These are phyloP conservation scores for Diplodus sargus DNA, from an alignment of 2,797 vertebrate genomes.

Conservation along the genomic window DNA sequence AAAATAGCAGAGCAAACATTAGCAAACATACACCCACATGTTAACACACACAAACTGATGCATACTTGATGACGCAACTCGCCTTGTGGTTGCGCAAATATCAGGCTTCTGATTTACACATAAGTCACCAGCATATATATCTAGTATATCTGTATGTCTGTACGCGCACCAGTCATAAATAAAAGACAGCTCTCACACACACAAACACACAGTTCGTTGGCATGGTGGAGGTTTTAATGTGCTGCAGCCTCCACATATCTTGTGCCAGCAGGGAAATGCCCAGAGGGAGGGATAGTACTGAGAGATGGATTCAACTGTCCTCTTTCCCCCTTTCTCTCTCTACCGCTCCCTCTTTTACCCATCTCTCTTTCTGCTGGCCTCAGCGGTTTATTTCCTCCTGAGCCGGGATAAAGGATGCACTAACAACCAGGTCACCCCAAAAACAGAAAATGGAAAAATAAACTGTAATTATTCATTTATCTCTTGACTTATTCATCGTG, in stretches of 20 bases:
- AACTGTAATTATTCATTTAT: constrained; percentile 65
- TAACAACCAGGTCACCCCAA: constrained; percentile 63
- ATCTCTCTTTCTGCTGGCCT: constrained; percentile 63
- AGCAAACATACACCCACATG: constrained; percentile 49
- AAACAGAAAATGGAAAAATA: constrained; percentile 57
- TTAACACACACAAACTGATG: not conserved
- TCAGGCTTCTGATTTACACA: constrained; percentile 11
- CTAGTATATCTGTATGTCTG: not conserved
- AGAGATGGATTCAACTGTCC: constrained; percentile 55
- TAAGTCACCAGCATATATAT: constrained; percentile 2
- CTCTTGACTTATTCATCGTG: constrained; percentile 60
- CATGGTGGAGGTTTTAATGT: constrained; percentile 49
- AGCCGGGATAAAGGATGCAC: constrained; percentile 49
- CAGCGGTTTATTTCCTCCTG: constrained; percentile 58
- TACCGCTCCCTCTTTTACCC: constrained; percentile 20
- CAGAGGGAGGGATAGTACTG: constrained; percentile 60
- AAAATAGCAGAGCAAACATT: constrained; percentile 43
- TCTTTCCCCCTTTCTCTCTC: constrained; percentile 10
- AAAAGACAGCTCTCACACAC: constrained; percentile 22
- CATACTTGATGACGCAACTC: not conserved
- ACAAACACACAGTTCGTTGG: constrained; percentile 33
- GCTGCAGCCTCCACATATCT: constrained; percentile 55
- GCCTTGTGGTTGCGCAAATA: constrained; percentile 27
- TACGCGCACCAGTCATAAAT: constrained; percentile 41
- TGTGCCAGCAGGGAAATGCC: constrained; percentile 66